Conservation (phyloP, 1,140 invertebrate species). For the Zaprionus kolodkinae region DNA sequence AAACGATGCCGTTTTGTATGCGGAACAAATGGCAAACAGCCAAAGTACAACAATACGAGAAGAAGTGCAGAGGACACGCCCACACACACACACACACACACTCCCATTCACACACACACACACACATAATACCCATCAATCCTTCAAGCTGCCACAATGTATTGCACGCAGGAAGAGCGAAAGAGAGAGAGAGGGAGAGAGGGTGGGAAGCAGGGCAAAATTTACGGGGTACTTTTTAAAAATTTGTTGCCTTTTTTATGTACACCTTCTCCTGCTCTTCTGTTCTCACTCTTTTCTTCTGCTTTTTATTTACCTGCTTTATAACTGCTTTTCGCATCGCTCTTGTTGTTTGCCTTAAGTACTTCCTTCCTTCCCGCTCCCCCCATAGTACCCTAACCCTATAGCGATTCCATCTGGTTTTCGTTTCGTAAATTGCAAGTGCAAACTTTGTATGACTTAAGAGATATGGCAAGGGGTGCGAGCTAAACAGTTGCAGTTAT, state of each 20-base stretch:
- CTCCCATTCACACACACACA: constrained; percentile 1
- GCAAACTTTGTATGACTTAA: constrained; percentile 18
- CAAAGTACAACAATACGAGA: constrained; percentile 31
- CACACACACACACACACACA: neutral
- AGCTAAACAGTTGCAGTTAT: neutral
- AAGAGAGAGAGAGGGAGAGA: neutral
- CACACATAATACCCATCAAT: constrained; percentile 28
- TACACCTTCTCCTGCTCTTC: neutral
- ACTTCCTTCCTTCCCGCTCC: constrained; percentile 5
- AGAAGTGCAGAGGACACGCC: constrained; percentile 11
- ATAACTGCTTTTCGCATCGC: constrained; percentile 24
- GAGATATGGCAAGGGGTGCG: neutral
- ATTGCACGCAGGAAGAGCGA: constrained; percentile 8
- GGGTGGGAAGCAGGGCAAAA: neutral
- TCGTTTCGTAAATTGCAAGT: constrained; percentile 11
- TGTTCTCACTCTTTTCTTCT: neutral
- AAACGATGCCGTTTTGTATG: constrained; percentile 55
- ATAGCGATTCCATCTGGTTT: neutral
- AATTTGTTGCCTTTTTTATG: constrained; percentile 39
- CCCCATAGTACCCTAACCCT: neutral
- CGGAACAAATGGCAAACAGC: constrained; percentile 34
- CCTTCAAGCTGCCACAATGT: constrained; percentile 39
- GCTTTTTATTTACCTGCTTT: constrained; percentile 32
- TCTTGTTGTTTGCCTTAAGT: constrained; percentile 25
- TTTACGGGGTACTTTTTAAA: constrained; percentile 25